Conservation (phyloP, 2,888 invertebrate genomes). For the Leptopilina drosophilae region DNA sequence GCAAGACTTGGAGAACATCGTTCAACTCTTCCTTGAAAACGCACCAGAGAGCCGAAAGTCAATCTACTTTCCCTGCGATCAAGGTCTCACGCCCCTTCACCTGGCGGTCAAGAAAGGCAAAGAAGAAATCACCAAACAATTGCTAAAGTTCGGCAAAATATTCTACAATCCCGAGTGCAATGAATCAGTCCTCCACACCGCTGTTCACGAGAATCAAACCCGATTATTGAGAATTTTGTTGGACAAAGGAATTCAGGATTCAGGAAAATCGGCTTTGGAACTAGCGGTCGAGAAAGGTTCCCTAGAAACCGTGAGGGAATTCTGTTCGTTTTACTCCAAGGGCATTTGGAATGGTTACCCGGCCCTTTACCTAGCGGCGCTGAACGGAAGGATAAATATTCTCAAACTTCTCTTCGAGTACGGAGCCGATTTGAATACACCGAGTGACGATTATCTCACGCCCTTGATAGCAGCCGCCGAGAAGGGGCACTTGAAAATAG, state of each 20-base stretch:
- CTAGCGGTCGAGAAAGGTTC: neutral
- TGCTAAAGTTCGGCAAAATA: neutral
- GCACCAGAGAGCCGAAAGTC: neutral
- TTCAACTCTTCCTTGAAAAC: neutral
- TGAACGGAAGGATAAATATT: neutral
- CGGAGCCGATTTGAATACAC: neutral
- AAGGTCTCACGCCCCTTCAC: neutral
- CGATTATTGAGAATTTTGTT: neutral
- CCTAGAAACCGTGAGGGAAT: neutral
- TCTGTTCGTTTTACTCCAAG: neutral
- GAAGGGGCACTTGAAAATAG: neutral
- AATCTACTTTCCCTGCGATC: neutral
- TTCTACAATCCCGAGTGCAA: neutral
- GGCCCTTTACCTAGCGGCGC: neutral
- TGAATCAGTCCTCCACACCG: neutral
- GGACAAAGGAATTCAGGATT: neutral
- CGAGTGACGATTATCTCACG: neutral
- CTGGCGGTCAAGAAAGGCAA: neutral
- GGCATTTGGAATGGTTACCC: neutral
- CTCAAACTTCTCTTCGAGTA: neutral
- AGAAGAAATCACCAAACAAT: neutral
- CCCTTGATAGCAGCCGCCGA: conserved; percentile 9
- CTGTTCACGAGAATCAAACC: neutral
- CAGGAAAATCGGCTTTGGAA: neutral
- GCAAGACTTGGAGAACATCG: neutral